Conservation (phyloP, 1,140 invertebrate species). For the Lordiphosa mommai region DNA sequence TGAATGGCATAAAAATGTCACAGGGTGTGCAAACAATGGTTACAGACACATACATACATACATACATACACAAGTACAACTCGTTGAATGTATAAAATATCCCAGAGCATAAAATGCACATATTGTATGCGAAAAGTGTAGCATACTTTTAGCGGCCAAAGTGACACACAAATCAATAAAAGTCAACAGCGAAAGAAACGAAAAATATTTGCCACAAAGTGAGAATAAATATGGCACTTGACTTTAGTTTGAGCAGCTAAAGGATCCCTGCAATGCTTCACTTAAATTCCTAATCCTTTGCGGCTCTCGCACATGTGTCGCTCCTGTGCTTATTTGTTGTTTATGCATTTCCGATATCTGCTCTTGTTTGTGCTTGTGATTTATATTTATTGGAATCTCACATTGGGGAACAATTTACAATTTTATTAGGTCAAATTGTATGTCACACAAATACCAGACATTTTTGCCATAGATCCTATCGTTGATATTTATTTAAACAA, state of each 20-base stretch:
- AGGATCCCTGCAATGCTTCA: neutral
- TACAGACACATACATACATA: conserved; percentile 14
- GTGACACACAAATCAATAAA: conserved; percentile 60
- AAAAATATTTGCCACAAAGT: conserved; percentile 32
- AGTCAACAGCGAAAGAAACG: conserved; percentile 6
- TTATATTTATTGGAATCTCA: conserved; percentile 8
- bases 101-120: conserved; percentile 70
- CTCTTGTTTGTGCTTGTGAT: neutral
- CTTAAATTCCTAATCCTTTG: neutral
- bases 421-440: conserved; percentile 35
- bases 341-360: conserved; percentile 3
- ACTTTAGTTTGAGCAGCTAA: neutral
- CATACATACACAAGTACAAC: conserved; percentile 31
- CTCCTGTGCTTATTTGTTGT: neutral
- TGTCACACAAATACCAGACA: neutral
- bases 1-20: conserved; percentile 70
- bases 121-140: conserved; percentile 52
- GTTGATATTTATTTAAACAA: conserved; percentile 7
- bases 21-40: conserved; percentile 69
- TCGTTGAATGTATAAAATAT: conserved; percentile 65
- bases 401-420: conserved; percentile 19
- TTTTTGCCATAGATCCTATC: conserved; percentile 6
- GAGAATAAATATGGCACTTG: conserved; percentile 19
- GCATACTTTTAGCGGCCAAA: conserved; percentile 26
- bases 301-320: no score